Evolutionary conservation across 2,113 vertebrate genomes (phyloP).

Genomic region (Aphyosemion australe): DNA sequence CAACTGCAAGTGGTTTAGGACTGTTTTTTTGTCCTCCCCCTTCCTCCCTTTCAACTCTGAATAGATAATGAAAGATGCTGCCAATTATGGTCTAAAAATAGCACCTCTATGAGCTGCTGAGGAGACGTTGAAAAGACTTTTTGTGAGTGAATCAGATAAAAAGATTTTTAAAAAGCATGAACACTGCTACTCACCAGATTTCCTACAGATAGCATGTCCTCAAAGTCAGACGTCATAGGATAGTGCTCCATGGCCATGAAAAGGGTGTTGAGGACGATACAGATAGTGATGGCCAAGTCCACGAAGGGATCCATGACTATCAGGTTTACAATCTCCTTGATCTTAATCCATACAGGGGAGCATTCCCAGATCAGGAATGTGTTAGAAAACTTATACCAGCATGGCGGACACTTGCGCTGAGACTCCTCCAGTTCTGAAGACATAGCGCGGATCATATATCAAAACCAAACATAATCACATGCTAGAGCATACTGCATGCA

Average conservation of each 20-base stretch:
- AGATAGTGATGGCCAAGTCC: constrained; percentile 98
- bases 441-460: constrained; percentile 66
- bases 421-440: constrained; percentile 95
- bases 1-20: constrained; percentile 10
- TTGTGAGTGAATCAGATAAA: constrained; percentile 13
- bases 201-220: constrained; percentile 88
- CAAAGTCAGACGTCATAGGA: constrained; percentile 91
- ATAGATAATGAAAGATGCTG: constrained; percentile 20
- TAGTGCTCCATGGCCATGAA: constrained; percentile 99
- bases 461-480: constrained; percentile 56
- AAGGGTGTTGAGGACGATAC: constrained; percentile 96
- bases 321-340: constrained; percentile 93
- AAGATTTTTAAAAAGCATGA: neutral
- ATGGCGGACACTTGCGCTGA: constrained; percentile 96
- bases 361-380: constrained; percentile 99
- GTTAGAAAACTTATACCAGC: constrained; percentile 99
- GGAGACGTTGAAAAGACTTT: constrained; percentile 18
- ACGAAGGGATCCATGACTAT: constrained; percentile 99
- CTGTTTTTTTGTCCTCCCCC: neutral
- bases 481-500: constrained; percentile 62
- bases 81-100: constrained; percentile 58
- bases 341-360: constrained; percentile 88
- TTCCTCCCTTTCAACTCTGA: constrained; percentile 36
- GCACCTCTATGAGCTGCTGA: constrained; percentile 34
- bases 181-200: constrained; percentile 75